Conservation (phyloP, 2,797 vertebrate genomes). For the Hippocampus kuda region DNA sequence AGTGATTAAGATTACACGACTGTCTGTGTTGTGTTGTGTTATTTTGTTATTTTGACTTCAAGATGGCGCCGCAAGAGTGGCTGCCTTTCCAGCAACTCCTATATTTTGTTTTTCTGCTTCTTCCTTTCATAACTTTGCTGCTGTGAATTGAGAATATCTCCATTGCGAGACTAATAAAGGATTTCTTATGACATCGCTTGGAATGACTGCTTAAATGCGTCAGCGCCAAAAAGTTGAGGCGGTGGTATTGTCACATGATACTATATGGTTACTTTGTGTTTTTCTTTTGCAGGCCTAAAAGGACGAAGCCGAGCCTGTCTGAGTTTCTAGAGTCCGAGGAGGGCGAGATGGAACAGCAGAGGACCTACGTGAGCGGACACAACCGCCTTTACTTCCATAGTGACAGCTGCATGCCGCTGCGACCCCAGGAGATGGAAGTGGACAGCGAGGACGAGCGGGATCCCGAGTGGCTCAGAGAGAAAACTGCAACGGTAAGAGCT, state of each 20-base stretch:
- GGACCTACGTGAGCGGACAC: constrained; percentile 94
- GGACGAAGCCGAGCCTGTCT: constrained; percentile 92
- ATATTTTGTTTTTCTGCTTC: too few relatives aligned
- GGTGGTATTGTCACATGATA: neutral
- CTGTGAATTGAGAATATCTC: too few relatives aligned
- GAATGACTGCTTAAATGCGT: neutral
- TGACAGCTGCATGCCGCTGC: constrained; percentile 92
- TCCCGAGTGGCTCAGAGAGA: constrained; percentile 94
- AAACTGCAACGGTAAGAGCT: constrained; percentile 81
- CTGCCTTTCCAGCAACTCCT: too few relatives aligned
- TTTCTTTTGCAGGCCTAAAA: constrained; percentile 76
- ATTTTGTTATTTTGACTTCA: too few relatives aligned
- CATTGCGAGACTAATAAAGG: too few relatives aligned
- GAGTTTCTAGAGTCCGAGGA: constrained; percentile 97
- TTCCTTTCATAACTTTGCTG: too few relatives aligned
- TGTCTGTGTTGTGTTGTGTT: too few relatives aligned
- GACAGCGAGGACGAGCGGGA: constrained; percentile 98
- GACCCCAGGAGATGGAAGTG: constrained; percentile 96
- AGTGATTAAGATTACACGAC: too few relatives aligned
- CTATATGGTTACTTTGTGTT: neutral
- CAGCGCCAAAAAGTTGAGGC: neutral
- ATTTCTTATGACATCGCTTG: neutral
- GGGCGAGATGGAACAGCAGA: constrained; percentile 89
- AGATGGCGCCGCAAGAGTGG: too few relatives aligned
- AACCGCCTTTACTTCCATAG: constrained; percentile 98